phyloP scores from a whole-genome alignment of 2,113 vertebrate genomes.

The Paratilapia polleni region DNA sequence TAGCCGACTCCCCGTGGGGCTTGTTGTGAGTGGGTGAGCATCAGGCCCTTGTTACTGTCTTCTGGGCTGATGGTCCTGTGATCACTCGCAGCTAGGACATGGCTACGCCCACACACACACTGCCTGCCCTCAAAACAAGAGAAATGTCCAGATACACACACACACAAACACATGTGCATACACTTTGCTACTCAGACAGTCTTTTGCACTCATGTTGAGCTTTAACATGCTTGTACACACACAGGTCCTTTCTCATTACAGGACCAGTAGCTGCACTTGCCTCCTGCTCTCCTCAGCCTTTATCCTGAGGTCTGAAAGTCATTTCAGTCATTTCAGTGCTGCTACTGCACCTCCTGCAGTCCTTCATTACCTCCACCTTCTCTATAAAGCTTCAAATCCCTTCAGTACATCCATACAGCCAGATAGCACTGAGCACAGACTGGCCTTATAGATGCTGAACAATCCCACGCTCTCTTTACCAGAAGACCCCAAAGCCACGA shows the following conservation, averaged over 20 bases:
- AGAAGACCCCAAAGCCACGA: slow-evolving; percentile 22
- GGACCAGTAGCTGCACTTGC: slow-evolving; percentile 15
- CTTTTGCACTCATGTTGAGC: slow-evolving; percentile 8
- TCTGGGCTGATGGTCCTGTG: slow-evolving; percentile 32
- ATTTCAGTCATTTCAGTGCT: neutral
- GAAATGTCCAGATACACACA: neutral
- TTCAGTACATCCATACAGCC: slow-evolving; percentile 22
- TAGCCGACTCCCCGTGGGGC: slow-evolving; percentile 27
- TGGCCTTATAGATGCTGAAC: neutral
- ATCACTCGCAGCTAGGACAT: slow-evolving; percentile 41
- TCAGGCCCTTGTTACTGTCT: slow-evolving; percentile 41
- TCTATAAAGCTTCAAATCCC: slow-evolving; percentile 12
- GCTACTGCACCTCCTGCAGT: neutral
- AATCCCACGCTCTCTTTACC: slow-evolving; percentile 18
- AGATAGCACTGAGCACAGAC: slow-evolving; percentile 14
- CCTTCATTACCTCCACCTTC: slow-evolving; percentile 34
- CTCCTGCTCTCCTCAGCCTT: slow-evolving; percentile 25
- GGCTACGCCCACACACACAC: slow-evolving; percentile 5
- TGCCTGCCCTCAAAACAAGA: slow-evolving; percentile 16
- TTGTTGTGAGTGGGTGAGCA: slow-evolving; percentile 55
- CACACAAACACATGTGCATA: neutral
- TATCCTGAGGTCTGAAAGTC: slow-evolving; percentile 42
- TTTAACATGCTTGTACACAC: neutral
- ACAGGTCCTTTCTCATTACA: slow-evolving; percentile 16
- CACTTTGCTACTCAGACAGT: neutral